phyloP scores from a whole-genome alignment of 2,888 invertebrate genomes.

The Tenthredo livida region DNA sequence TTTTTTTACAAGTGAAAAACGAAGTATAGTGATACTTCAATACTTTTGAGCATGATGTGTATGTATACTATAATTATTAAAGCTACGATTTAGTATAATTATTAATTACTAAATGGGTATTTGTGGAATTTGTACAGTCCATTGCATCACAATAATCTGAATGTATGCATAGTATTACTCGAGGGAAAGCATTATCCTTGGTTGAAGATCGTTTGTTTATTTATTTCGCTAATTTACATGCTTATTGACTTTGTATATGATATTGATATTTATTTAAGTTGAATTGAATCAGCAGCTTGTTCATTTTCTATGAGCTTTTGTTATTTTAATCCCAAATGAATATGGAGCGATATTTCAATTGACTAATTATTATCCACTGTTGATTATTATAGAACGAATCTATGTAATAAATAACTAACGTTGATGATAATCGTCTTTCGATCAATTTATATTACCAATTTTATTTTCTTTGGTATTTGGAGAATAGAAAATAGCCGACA shows the following conservation, averaged over 20 bases:
- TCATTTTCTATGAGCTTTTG: background rate
- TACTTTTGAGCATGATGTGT: background rate
- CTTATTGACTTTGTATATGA: background rate
- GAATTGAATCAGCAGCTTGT: background rate
- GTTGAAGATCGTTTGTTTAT: background rate
- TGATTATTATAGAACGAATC: constrained; percentile 7
- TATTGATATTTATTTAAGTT: background rate
- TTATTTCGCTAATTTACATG: background rate
- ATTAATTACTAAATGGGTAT: background rate
- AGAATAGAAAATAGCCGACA: background rate
- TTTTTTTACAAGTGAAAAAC: background rate
- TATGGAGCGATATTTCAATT: background rate
- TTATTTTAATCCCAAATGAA: background rate
- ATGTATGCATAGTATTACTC: background rate
- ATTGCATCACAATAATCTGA: background rate
- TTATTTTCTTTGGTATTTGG: background rate
- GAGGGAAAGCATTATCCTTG: background rate
- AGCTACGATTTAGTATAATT: constrained; percentile 12
- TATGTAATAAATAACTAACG: constrained; percentile 13
- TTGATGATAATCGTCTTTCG: background rate
- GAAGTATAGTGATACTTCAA: background rate
- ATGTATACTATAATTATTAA: background rate
- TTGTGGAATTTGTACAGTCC: constrained; percentile 17
- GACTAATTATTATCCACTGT: background rate
- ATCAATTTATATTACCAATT: background rate